A percentile compares a stretch with the other conserved stretches of the same genome.
These are phyloP conservation scores for Aurelia sp. DNA, from an alignment of 30 jellyfish, hydroid and myxozoan genomes.

Conservation along the genomic window DNA sequence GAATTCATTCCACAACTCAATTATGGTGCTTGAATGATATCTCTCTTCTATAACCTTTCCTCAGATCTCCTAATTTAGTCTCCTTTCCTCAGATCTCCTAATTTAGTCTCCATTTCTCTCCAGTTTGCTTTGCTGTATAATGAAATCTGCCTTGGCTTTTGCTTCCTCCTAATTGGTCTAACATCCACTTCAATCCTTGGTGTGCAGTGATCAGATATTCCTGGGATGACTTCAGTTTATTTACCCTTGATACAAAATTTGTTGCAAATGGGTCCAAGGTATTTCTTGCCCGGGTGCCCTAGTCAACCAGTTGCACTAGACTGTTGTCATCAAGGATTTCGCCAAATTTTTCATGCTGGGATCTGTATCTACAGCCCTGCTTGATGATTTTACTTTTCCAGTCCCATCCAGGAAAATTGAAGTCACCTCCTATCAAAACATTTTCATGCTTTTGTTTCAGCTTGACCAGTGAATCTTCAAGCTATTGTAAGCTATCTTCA, in stretches of 20 bases:
- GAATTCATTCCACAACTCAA: slow-evolving; percentile 15
- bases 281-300: neutral
- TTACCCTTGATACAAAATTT: neutral
- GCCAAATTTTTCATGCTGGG: too few relatives aligned
- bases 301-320: slow-evolving; percentile 16
- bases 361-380: too few relatives aligned
- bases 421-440: too few relatives aligned
- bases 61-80: neutral
- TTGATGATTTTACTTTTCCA: too few relatives aligned
- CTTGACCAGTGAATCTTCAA: too few relatives aligned
- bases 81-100: neutral
- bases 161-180: slow-evolving; percentile 21
- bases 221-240: slow-evolving; percentile 9
- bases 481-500: too few relatives aligned
- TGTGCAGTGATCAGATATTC: slow-evolving; percentile 19
- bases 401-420: too few relatives aligned
- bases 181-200: slow-evolving; percentile 6
- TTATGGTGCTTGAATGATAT: neutral
- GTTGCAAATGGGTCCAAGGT: slow-evolving; percentile 13
- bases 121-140: slow-evolving; percentile 29
- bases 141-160: neutral
- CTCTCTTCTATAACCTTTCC: neutral
- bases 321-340: neutral
- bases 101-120: neutral
- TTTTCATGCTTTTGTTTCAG: too few relatives aligned